These are phyloP conservation scores for Lycodopsis pacificus DNA, from an alignment of 2,797 vertebrate species.

Conservation along the genomic window DNA sequence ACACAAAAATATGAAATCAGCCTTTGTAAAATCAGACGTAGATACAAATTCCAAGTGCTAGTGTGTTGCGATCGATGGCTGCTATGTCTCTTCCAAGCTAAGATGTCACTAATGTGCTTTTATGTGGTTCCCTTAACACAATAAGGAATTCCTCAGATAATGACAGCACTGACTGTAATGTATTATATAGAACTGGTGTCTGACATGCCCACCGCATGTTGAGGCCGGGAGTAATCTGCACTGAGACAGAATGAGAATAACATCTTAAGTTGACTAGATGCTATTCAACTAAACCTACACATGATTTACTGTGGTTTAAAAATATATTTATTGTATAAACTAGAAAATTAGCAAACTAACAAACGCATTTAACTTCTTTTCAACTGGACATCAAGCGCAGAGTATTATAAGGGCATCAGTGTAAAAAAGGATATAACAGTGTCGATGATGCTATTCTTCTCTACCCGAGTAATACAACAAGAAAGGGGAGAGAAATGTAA, in stretches of 20 bases:
- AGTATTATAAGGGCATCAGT: not conserved
- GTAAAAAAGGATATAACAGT: not conserved
- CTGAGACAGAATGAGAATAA: constrained; percentile 60
- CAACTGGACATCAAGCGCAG: not conserved
- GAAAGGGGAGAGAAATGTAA: not conserved
- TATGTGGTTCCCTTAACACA: constrained; percentile 45
- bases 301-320: constrained; percentile 21
- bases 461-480: not conserved
- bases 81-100: constrained; percentile 40
- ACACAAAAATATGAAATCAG: constrained; percentile 24
- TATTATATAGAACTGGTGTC: constrained; percentile 40
- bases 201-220: constrained; percentile 38
- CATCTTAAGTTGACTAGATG: constrained; percentile 60
- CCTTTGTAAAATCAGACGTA: constrained; percentile 38
- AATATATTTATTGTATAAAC: not conserved
- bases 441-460: too few species aligned
- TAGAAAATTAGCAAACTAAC: not conserved
- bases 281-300: constrained; percentile 2
- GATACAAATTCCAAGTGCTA: constrained; percentile 21
- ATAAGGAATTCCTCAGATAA: constrained; percentile 46
- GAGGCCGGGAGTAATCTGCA: constrained; percentile 39
- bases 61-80: constrained; percentile 11
- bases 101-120: constrained; percentile 43
- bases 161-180: constrained; percentile 44
- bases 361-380: not conserved